Evolutionary conservation across 2,888 invertebrate genomes (phyloP).

Genomic region (Tromatobia lineatoria): DNA sequence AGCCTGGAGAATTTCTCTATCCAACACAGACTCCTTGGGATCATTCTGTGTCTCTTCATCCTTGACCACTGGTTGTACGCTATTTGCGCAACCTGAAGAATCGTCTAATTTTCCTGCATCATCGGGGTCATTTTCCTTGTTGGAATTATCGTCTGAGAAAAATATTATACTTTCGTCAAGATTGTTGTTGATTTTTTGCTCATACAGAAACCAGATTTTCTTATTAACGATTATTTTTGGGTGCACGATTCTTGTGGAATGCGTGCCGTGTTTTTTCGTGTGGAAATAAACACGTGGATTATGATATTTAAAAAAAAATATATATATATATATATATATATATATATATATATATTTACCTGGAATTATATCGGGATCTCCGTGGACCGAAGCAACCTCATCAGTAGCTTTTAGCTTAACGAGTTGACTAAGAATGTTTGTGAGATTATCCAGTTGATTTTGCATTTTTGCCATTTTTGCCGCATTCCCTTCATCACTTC

Average conservation of each 20-base stretch:
- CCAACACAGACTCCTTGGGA: too few relatives aligned
- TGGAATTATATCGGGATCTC: not conserved
- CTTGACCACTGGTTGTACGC: too few relatives aligned
- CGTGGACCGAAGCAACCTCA: not conserved
- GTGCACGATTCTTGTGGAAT: constrained; percentile 9
- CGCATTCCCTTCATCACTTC: not conserved
- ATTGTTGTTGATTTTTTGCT: not conserved
- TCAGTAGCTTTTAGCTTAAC: not conserved
- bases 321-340: too few relatives aligned
- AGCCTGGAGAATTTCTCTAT: too few relatives aligned
- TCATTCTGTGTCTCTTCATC: too few relatives aligned
- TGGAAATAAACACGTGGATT: constrained; percentile 1
- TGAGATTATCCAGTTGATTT: constrained; percentile 24
- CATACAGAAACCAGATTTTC: not conserved
- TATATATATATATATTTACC: not conserved
- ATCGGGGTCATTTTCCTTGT: constrained; percentile 1
- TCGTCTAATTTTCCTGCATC: not conserved
- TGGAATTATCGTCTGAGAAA: not conserved
- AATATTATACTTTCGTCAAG: not conserved
- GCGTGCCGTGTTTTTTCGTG: not conserved
- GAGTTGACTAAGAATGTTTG: not conserved
- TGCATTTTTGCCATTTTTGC: constrained; percentile 24
- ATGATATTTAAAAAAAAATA: not conserved
- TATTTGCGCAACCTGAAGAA: not conserved
- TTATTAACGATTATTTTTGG: not conserved